Base-by-base conservation (phyloP, 30 jellyfish, hydroid and myxozoan genomes). In the Turritopsis rubra region DNA sequence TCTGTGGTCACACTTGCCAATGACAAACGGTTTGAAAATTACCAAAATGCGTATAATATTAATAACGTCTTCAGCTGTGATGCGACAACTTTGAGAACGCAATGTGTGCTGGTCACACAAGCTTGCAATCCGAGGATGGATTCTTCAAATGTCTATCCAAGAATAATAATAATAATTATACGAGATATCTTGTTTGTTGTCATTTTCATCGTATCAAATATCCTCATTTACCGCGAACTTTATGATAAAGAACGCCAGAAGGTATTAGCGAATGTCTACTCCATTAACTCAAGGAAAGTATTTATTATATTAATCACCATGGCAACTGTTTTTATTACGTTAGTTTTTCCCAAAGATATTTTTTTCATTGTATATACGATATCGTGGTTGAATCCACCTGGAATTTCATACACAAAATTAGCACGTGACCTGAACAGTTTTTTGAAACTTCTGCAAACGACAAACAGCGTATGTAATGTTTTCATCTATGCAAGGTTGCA, bases 291-390 rank as follows among this genome's bases (percentile, higher is more conserved):
- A n/a, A 80, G 77, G 81, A 85, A 89, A 8, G 73, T 82, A 53
- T n/a, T 68, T 68, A 27, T 22, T 16, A 23, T 68, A n/a, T 65
- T 90, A 9, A 25, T 81, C 22, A 72, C 81, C 31, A 80, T 90
- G 31, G 93, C 86, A 28, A 79, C 76, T 23, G 68, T 70, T 18
- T 90, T 90, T 76, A 73, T 78, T 66, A 24, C 86, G 0, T 73
- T 85, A 66, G 88, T 85, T 16, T 85, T 90, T n/a, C 97, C 97
- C 8, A 41, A 70, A 54, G 97, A 90, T 81, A 85, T 85, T 65
- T 25, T 82, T 23, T 89, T 85, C 29, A 28, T 85, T 25, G 73
- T 86, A 22, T 85, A 8, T 41, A 66, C 81, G 8, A n/a, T 82
- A 1, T 80, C 97, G 0, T 90, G 95, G 95, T 68, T 68, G 19